These are phyloP conservation scores for Mastigias papua DNA, from an alignment of 30 jellyfish, hydroid and myxozoan species.

Conservation along the genomic window DNA sequence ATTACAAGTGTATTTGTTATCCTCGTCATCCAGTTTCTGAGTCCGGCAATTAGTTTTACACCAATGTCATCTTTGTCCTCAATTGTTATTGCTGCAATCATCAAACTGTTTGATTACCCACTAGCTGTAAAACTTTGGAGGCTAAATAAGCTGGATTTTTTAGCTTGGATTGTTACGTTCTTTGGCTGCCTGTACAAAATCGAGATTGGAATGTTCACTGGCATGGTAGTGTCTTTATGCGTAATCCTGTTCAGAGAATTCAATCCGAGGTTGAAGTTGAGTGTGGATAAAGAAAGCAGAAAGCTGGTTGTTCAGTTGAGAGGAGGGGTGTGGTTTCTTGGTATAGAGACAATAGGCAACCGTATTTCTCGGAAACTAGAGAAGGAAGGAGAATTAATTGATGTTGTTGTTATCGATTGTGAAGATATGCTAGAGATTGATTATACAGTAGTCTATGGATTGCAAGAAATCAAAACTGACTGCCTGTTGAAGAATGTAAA, in stretches of 20 bases:
- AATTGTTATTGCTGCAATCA: conserved; percentile 77
- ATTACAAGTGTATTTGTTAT: conserved; percentile 67
- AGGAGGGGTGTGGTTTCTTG: conserved; percentile 85
- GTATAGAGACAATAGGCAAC: conserved; percentile 67
- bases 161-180: conserved; percentile 68
- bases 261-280: conserved; percentile 65
- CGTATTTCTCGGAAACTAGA: conserved; percentile 26
- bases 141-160: conserved; percentile 75
- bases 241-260: conserved; percentile 65
- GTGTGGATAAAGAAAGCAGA: conserved; percentile 15
- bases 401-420: conserved; percentile 73
- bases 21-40: conserved; percentile 70
- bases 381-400: conserved; percentile 35
- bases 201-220: conserved; percentile 83
- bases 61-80: conserved; percentile 86
- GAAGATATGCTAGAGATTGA: conserved; percentile 68
- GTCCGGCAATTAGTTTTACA: conserved; percentile 77
- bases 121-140: conserved; percentile 71
- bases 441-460: conserved; percentile 67
- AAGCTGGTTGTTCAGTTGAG: conserved; percentile 20
- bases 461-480: conserved; percentile 46
- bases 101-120: conserved; percentile 66
- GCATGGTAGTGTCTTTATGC: conserved; percentile 50
- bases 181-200: conserved; percentile 81
- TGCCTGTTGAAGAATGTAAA: conserved; percentile 32